These are phyloP conservation scores for Phalloptychus januarius DNA, from an alignment of 2,797 vertebrate genomes.

Conservation along the genomic window DNA sequence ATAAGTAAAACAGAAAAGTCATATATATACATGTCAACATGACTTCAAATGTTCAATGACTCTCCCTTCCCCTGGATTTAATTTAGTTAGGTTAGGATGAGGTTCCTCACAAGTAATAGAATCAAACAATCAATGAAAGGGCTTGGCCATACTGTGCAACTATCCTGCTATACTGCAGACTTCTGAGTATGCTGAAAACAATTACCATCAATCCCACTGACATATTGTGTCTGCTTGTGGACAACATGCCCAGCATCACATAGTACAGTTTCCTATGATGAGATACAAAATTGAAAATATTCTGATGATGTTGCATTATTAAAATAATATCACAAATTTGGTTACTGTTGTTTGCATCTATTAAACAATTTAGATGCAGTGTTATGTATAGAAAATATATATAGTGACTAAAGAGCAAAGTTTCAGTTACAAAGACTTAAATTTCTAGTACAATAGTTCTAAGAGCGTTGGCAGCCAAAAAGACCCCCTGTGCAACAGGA, in stretches of 20 bases:
- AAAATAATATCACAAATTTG: background rate
- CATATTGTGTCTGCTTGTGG: conserved; percentile 2
- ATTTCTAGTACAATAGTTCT: background rate
- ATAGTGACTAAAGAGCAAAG: background rate
- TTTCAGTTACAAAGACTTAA: background rate
- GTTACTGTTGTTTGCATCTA: background rate
- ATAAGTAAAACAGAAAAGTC: background rate
- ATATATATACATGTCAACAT: background rate
- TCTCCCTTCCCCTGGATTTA: conserved; percentile 14
- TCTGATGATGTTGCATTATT: background rate
- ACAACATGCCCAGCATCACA: background rate
- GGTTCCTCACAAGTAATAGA: conserved; percentile 45
- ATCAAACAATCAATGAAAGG: conserved; percentile 53
- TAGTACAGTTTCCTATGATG: background rate
- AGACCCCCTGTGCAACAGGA: too few species aligned
- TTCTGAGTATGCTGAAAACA: conserved; percentile 27
- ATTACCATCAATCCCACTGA: conserved; percentile 33
- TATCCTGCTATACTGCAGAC: conserved; percentile 20
- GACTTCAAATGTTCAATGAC: conserved; percentile 10
- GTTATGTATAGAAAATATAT: background rate
- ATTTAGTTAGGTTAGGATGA: conserved; percentile 36
- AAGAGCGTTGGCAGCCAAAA: too few species aligned
- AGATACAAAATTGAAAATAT: background rate
- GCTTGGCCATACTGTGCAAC: conserved; percentile 32
- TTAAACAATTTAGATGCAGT: background rate